Base-by-base conservation (phyloP, 2,888 invertebrate genomes). In the Cryptops parisi region DNA sequence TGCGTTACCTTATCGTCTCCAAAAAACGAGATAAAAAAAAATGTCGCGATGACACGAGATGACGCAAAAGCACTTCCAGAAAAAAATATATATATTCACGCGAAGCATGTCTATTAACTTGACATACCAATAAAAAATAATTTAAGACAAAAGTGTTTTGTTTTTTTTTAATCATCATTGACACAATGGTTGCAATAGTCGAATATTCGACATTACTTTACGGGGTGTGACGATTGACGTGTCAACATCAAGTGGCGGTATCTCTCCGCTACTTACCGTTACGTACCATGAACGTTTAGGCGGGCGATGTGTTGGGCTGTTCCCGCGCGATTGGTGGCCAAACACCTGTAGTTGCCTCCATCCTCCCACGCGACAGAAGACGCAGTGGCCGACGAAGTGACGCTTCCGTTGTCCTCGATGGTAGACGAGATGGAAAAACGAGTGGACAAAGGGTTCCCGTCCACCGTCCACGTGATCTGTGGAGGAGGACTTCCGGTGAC, bases 401-500 rank as follows among this genome's bases (percentile, higher is more conserved):
- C 33, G 25, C 52, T 52, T 26, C 52, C 52, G 33, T 52, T 45
- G 12, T 43, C 44, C 21, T 52, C 33, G 33, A 15, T 33, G 9
- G 6, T 33, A 9, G 6, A 6, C 6, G 33, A 33, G 9, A 6
- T 9, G 9, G 33, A 9, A 15, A 33, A 33, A 6, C 33, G 6
- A 6, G 6, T 33, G 33, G 33, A 33, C 17, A 57, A 41, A 17
- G 48, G 40, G 6, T 53, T 60, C 19, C 61, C 86, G 68, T 91
- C 91, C 55, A 91, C 74, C 66, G 86, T 82, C 94, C 94, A 94
- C 21, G 82, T 80, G 63, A 94, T 88, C 73, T 87, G 86, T 45
- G 94, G 93, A 1, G 87, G 85, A 1, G 94, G 94, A 72, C 90
- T 93, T 49, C 94, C 94, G 56, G 90, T 86, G 5, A 91, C 93